Percentiles rank a stretch among this genome's conserved stretches.
These are phyloP conservation scores for Trinorchestia longiramus DNA, from an alignment of 1,140 invertebrate genomes.

Conservation along the genomic window DNA sequence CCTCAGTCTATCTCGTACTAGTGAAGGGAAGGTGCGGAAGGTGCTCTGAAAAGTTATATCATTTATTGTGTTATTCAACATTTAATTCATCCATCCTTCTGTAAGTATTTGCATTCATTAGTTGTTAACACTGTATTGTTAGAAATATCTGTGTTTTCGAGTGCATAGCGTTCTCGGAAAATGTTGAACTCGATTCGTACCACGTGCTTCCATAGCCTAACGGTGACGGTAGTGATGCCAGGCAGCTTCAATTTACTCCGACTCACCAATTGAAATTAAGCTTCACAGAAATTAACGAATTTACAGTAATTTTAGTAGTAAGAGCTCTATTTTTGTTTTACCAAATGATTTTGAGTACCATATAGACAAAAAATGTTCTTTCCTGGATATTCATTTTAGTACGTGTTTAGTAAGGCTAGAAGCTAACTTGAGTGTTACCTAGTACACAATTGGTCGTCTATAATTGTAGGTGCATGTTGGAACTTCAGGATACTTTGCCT, in stretches of 20 bases:
- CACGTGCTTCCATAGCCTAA: background rate
- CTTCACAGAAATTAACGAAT: background rate
- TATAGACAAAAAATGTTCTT: too few relatives aligned
- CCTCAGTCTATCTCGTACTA: slow-evolving; percentile 19
- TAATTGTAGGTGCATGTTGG: too few relatives aligned
- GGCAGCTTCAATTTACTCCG: background rate
- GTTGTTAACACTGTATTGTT: background rate
- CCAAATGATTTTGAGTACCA: too few relatives aligned
- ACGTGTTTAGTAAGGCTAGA: too few relatives aligned
- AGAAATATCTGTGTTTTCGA: background rate
- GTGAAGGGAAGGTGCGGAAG: background rate
- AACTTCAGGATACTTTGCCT: too few relatives aligned
- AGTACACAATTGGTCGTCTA: too few relatives aligned
- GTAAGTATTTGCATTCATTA: background rate
- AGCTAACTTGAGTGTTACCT: too few relatives aligned
- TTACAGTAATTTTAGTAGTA: background rate
- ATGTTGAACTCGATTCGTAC: background rate
- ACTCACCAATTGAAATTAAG: background rate
- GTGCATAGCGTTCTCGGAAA: background rate
- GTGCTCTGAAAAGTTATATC: background rate
- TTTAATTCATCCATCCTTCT: background rate
- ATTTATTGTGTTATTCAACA: background rate
- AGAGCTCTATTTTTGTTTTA: too few relatives aligned
- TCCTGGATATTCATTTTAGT: too few relatives aligned
- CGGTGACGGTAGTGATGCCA: background rate